These are phyloP conservation scores for Leptodactylus fuscus DNA, from an alignment of 2,113 vertebrate genomes.

Conservation along the genomic window DNA sequence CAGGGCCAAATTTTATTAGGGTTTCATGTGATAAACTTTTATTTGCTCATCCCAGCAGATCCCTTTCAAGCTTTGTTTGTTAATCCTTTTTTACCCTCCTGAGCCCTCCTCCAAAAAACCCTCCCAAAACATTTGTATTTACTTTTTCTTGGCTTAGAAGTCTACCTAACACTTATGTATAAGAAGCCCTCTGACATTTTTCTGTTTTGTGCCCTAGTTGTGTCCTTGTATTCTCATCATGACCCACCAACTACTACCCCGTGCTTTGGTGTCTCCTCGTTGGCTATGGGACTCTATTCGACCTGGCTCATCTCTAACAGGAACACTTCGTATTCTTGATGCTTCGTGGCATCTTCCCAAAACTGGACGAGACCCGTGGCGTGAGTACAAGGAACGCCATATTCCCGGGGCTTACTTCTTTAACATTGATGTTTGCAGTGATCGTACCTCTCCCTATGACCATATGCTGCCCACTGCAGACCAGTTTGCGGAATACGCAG, in stretches of 20 bases:
- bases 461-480: slow-evolving; percentile 85
- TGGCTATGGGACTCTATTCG: slow-evolving; percentile 86
- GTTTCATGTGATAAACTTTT: too few relatives aligned
- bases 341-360: slow-evolving; percentile 91
- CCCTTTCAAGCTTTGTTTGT: too few relatives aligned
- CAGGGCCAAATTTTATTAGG: too few relatives aligned
- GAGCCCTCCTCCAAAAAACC: too few relatives aligned
- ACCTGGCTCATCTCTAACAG: slow-evolving; percentile 70
- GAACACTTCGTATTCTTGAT: slow-evolving; percentile 82
- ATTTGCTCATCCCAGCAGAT: too few relatives aligned
- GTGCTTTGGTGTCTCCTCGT: slow-evolving; percentile 81
- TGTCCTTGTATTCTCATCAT: slow-evolving; percentile 66
- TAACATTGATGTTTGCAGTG: slow-evolving; percentile 87
- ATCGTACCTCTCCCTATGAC: slow-evolving; percentile 80
- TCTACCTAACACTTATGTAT: too few relatives aligned
- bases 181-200: background rate
- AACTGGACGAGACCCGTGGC: slow-evolving; percentile 76
- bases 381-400: slow-evolving; percentile 83
- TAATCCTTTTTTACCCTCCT: too few relatives aligned
- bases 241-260: slow-evolving; percentile 78
- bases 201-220: background rate
- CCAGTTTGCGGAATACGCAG: slow-evolving; percentile 82
- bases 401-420: slow-evolving; percentile 88
- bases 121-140: too few relatives aligned
- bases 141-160: too few relatives aligned